phyloP scores from a whole-genome alignment of 2,797 vertebrate species.

The Chelonia mydas region DNA sequence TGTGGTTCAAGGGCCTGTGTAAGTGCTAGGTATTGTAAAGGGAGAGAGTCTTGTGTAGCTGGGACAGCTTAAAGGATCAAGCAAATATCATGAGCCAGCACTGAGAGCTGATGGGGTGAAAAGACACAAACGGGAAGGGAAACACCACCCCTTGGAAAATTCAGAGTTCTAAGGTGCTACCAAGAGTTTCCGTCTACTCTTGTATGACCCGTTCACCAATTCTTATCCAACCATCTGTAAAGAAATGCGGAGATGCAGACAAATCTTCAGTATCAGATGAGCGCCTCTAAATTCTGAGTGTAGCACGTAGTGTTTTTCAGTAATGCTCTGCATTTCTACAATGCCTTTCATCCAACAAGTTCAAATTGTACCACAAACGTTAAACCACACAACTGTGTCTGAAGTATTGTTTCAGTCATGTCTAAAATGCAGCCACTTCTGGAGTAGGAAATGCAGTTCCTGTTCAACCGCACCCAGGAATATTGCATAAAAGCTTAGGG shows the following conservation, averaged over 20 bases:
- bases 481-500: neutral
- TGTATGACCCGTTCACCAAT: neutral
- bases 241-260: neutral
- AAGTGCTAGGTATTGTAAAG: neutral
- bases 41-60: neutral
- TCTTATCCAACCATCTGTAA: neutral
- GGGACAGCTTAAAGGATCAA: neutral
- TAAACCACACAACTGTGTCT: neutral
- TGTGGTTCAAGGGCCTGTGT: neutral
- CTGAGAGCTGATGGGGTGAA: neutral
- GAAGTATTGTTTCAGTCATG: neutral
- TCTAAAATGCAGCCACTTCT: neutral
- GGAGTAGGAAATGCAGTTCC: neutral
- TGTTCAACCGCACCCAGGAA: neutral
- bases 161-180: neutral
- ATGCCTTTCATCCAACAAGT: neutral
- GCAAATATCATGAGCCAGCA: neutral
- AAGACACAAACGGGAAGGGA: neutral
- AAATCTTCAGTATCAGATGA: neutral
- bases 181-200: neutral
- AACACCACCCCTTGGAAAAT: neutral
- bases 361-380: neutral
- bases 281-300: neutral
- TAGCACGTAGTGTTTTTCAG: neutral
- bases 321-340: neutral